Percentiles rank a stretch among this genome's conserved stretches.
phyloP scores from a whole-genome alignment of 2,113 vertebrate genomes.

The Cyprinodon variegatus region DNA sequence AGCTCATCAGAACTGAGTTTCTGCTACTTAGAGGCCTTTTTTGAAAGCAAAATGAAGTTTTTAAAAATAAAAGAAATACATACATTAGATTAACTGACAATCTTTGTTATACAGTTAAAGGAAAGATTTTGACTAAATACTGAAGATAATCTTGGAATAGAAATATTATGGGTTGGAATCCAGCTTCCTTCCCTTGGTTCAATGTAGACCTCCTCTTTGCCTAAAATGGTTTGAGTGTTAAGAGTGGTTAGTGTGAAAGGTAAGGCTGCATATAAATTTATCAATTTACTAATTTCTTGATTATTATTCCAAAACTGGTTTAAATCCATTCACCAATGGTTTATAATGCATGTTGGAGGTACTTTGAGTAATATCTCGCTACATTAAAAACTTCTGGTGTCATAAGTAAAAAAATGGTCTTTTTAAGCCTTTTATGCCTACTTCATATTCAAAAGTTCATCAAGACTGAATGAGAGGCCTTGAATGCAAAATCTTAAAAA shows the following conservation, averaged over 20 bases:
- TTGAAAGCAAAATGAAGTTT: constrained; percentile 1
- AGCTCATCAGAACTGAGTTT: constrained; percentile 5
- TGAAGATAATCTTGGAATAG: not conserved
- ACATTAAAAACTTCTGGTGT: not conserved
- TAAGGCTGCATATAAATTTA: not conserved
- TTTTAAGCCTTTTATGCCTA: no score
- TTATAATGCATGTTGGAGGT: not conserved
- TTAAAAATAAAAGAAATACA: constrained; percentile 4
- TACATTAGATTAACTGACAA: not conserved
- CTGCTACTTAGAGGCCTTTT: not conserved
- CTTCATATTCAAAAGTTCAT: no score
- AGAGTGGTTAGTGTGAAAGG: not conserved
- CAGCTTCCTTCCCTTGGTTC: not conserved
- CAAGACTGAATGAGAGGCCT: no score
- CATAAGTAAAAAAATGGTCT: no score
- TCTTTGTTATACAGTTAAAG: not conserved
- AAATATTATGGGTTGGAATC: not conserved
- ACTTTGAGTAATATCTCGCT: constrained; percentile 11
- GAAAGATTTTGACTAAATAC: not conserved
- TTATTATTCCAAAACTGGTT: not conserved
- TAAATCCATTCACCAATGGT: constrained; percentile 9
- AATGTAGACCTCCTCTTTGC: not conserved
- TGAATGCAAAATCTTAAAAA: no score
- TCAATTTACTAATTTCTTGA: not conserved
- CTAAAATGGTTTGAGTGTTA: no score